These are phyloP conservation scores for Tridacna crocea DNA, from an alignment of 2,888 invertebrate species.

Conservation along the genomic window DNA sequence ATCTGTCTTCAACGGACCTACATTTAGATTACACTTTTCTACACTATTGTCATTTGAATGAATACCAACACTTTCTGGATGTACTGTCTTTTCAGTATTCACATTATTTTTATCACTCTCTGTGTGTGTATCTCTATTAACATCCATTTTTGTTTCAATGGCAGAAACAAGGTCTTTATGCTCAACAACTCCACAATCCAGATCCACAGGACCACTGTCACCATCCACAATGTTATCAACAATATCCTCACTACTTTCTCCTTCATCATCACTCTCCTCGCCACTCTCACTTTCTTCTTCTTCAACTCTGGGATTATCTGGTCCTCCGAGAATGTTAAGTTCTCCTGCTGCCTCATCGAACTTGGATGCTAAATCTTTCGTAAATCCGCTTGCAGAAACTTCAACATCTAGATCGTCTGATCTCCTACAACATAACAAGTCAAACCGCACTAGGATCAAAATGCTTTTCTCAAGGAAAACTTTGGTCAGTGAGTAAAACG, in stretches of 20 bases:
- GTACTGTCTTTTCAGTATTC: background rate
- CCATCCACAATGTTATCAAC: slow-evolving; percentile 63
- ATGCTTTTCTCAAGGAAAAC: background rate
- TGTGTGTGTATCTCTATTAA: too few species aligned
- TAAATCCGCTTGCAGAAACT: slow-evolving; percentile 95
- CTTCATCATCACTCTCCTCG: slow-evolving; percentile 53
- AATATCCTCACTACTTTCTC: slow-evolving; percentile 21
- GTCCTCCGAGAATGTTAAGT: slow-evolving; percentile 72
- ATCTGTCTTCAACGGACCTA: background rate
- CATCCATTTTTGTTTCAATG: background rate
- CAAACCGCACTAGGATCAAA: background rate
- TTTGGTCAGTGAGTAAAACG: background rate
- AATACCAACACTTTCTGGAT: background rate
- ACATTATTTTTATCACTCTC: slow-evolving; percentile 1
- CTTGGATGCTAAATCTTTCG: slow-evolving; percentile 89
- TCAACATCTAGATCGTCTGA: slow-evolving; percentile 94
- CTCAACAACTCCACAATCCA: background rate
- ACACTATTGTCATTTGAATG: background rate
- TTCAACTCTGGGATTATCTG: slow-evolving; percentile 61
- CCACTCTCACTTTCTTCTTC: slow-evolving; percentile 61
- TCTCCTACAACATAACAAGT: slow-evolving; percentile 85
- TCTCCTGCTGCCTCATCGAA: slow-evolving; percentile 79
- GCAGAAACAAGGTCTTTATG: background rate
- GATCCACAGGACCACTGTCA: slow-evolving; percentile 58
- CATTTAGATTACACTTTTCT: background rate